phyloP scores from a whole-genome alignment of 92 coral and sea anemone genomes.

The Muricea muricata region DNA sequence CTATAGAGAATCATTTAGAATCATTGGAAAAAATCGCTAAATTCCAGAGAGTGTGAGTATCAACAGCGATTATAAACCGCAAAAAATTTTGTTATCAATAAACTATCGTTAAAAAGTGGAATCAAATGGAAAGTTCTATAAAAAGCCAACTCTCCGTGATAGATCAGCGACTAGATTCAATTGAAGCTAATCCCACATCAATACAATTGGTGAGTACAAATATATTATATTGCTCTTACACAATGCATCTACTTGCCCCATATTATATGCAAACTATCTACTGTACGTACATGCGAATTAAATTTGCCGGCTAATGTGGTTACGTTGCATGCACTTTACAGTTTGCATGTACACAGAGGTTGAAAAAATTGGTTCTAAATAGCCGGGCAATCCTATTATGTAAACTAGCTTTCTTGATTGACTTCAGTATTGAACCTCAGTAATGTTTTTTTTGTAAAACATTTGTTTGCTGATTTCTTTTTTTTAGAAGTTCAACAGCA shows the following conservation, averaged over 20 bases:
- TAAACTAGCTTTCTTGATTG: too few species aligned
- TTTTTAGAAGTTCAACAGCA: neutral
- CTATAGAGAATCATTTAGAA: neutral
- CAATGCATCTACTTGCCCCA: too few species aligned
- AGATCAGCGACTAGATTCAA: neutral
- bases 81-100: too few species aligned
- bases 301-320: too few species aligned
- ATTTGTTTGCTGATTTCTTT: neutral
- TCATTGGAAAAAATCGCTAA: neutral
- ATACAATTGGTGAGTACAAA: neutral
- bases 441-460: neutral
- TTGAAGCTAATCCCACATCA: neutral
- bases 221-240: too few species aligned
- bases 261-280: neutral
- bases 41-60: neutral
- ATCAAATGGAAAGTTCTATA: neutral
- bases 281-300: neutral
- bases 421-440: neutral
- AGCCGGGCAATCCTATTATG: too few species aligned
- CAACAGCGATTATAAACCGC: too few species aligned
- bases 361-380: too few species aligned
- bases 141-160: neutral
- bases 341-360: too few species aligned
- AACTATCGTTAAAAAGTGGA: too few species aligned
- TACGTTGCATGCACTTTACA: too few species aligned